Percentiles rank a stretch among this genome's conserved stretches.
These are phyloP conservation scores for Macrophya alboannulata DNA, from an alignment of 2,888 invertebrate species.

Conservation along the genomic window DNA sequence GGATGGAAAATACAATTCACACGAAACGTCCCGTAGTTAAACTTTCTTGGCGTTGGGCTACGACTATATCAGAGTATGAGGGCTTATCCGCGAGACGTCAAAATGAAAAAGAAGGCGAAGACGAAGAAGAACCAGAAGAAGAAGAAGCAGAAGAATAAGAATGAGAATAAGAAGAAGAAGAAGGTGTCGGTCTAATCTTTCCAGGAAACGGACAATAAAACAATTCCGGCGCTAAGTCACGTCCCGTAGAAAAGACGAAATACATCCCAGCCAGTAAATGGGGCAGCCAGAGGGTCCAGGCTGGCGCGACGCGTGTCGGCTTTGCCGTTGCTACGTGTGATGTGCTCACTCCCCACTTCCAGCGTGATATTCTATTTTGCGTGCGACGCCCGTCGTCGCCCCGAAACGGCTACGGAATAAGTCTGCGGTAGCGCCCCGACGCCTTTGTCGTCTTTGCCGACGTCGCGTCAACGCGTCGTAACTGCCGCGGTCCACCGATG, in stretches of 20 bases:
- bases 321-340: slow-evolving; percentile 52
- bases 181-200: slow-evolving; percentile 52
- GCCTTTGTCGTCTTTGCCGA: slow-evolving; percentile 51
- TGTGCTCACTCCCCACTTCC: slow-evolving; percentile 33
- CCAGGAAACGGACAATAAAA: slow-evolving; percentile 53
- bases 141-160: neutral
- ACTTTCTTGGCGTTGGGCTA: slow-evolving; percentile 36
- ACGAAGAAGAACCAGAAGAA: neutral
- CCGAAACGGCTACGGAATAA: slow-evolving; percentile 47
- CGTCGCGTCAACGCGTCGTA: slow-evolving; percentile 36
- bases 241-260: slow-evolving; percentile 49
- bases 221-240: slow-evolving; percentile 52
- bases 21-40: slow-evolving; percentile 15
- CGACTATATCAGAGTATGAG: slow-evolving; percentile 12
- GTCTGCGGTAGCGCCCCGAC: slow-evolving; percentile 51
- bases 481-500: slow-evolving; percentile 48
- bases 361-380: slow-evolving; percentile 51
- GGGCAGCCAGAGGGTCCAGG: slow-evolving; percentile 50
- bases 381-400: slow-evolving; percentile 51
- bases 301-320: slow-evolving; percentile 55
- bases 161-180: neutral
- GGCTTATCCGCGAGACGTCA: slow-evolving; percentile 14
- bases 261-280: slow-evolving; percentile 53
- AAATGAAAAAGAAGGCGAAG: neutral
- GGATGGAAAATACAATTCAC: slow-evolving; percentile 24